Conservation (phyloP, 2,888 invertebrate species). For the Scaptomyza polygonia region DNA sequence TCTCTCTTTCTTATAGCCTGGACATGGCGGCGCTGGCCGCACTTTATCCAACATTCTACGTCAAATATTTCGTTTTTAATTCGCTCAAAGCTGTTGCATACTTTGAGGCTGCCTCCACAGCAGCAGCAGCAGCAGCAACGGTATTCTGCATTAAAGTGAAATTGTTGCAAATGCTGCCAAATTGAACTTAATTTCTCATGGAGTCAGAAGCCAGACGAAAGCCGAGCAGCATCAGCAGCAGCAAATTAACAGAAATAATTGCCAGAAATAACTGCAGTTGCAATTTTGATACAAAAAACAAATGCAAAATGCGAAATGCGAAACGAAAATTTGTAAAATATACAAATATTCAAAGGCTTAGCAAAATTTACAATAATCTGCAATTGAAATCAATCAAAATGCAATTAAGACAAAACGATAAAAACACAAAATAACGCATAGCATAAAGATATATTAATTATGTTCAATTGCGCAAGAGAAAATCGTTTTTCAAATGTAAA, state of each 20-base stretch:
- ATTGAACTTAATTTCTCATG: conserved; percentile 15
- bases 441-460: neutral
- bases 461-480: neutral
- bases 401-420: neutral
- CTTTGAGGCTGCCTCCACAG: conserved; percentile 23
- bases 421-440: neutral
- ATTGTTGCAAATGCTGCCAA: conserved; percentile 44
- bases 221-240: neutral
- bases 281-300: neutral
- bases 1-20: conserved; percentile 4
- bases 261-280: neutral
- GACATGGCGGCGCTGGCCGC: conserved; percentile 17
- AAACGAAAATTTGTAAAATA: no score
- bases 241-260: conserved; percentile 3
- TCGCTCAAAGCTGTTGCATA: conserved; percentile 45
- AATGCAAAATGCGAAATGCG: neutral
- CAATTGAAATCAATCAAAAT: neutral
- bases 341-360: no score
- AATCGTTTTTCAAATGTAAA: neutral
- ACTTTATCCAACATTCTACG: conserved; percentile 52
- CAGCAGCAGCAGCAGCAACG: neutral
- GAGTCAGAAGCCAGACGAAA: neutral
- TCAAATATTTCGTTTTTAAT: conserved; percentile 55
- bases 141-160: conserved; percentile 39
- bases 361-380: neutral